phyloP scores from a whole-genome alignment of 2,113 vertebrate species.

The Sula dactylatra region DNA sequence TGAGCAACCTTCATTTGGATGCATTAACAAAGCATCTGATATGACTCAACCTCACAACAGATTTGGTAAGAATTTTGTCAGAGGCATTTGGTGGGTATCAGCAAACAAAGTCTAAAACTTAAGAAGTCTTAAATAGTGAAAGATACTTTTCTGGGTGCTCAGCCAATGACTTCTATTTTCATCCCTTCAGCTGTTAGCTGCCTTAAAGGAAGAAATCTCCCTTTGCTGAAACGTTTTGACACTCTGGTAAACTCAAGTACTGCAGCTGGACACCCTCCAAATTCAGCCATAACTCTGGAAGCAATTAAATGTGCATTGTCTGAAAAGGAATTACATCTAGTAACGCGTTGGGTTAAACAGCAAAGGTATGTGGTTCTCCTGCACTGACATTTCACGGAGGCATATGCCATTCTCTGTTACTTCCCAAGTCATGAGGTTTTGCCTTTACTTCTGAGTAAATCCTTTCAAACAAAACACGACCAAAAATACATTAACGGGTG shows the following conservation, averaged over 20 bases:
- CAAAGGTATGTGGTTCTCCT: conserved; percentile 66
- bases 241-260: conserved; percentile 67
- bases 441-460: background rate
- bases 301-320: conserved; percentile 68
- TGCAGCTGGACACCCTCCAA: conserved; percentile 33
- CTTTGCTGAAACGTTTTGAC: conserved; percentile 76
- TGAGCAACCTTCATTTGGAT: background rate
- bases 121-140: background rate
- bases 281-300: conserved; percentile 74
- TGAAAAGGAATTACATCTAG: conserved; percentile 69
- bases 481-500: background rate
- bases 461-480: background rate
- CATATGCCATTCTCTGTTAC: no score
- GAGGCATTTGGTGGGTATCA: background rate
- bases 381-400: no score
- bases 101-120: background rate
- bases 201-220: conserved; percentile 55
- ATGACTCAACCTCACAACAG: background rate
- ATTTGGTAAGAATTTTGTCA: background rate
- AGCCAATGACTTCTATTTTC: background rate
- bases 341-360: conserved; percentile 74
- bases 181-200: conserved; percentile 57
- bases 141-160: background rate
- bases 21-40: background rate
- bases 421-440: background rate